phyloP scores from a whole-genome alignment of 2,797 vertebrate species.

The Myotis daubentonii region DNA sequence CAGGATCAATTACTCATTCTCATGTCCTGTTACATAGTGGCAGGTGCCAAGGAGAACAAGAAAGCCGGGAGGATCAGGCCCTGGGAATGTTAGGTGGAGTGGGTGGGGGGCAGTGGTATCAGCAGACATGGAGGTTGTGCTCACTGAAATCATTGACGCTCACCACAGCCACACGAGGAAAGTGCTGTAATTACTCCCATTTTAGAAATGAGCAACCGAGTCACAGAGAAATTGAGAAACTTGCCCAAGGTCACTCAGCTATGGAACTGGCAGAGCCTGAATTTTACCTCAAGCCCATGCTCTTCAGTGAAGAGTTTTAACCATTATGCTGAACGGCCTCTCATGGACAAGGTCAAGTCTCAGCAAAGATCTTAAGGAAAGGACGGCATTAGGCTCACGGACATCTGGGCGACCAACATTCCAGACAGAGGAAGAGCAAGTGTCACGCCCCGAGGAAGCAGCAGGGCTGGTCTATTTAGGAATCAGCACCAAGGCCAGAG shows the following conservation, averaged over 20 bases:
- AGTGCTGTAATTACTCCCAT: not conserved
- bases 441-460: not conserved
- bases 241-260: not conserved
- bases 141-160: not conserved
- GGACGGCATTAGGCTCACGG: not conserved
- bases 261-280: not conserved
- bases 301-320: not conserved
- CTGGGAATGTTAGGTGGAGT: not conserved
- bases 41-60: not conserved
- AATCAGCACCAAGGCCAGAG: not conserved
- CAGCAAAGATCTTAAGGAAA: not conserved
- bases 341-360: not conserved
- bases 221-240: not conserved
- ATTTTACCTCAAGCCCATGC: not conserved
- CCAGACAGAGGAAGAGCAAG: not conserved
- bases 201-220: not conserved
- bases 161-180: not conserved
- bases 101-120: not conserved
- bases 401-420: not conserved
- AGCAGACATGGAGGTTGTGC: not conserved
- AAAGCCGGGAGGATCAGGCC: not conserved
- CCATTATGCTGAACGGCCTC: not conserved
- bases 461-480: not conserved
- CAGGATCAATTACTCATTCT: not conserved
- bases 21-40: not conserved